Base-by-base conservation (phyloP, 2,113 vertebrate species). In the Laterallus jamaicensis region DNA sequence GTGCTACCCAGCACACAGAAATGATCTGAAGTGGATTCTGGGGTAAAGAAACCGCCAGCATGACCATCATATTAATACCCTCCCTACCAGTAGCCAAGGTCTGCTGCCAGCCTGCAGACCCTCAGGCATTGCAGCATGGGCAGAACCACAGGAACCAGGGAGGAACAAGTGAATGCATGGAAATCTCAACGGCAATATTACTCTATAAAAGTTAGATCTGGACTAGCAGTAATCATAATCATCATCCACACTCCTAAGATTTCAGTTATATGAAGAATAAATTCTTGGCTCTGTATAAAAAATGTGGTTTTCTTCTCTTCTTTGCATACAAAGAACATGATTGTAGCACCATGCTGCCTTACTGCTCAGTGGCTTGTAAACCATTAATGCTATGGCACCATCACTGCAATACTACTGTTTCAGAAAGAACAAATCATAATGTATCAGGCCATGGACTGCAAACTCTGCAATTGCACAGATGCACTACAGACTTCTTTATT, bases 61-160 rank as follows among this genome's bases (percentile, higher is more conserved):
- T 15, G 28, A 63, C 39, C 28, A n/a, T 19, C 10, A 35, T 40
- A 54, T 50, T n/a, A 47, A 47, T 14, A 35, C 6, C 12, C 6
- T 8, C 15, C 42, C 20, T 40, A n/a, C 39, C 18, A 55, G 56
- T 32, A 18, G 10, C 44, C 55, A 42, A 25, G 25, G 12, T 25
- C 35, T 49, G 49, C 75, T 49, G 56, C 22, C 39, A 47, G 74
- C 39, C 22, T 0, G 4, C 55, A 63, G 17, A 50, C 28, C n/a
- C 32, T 0, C 0, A 29, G 7, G 13, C 0, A 2, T 29, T 35
- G 29, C 0, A 2, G n/a, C 40, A 35, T 9, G 14, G 31, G 40
- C 49, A 64, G 22, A 80, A 66, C 35, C 0, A 0, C 68, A 74
- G 40, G 37, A 66, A 75, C 3, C 0, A 1, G 15, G 13, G 10